phyloP scores from a whole-genome alignment of 2,888 invertebrate species.

The Deilephila porcellus region DNA sequence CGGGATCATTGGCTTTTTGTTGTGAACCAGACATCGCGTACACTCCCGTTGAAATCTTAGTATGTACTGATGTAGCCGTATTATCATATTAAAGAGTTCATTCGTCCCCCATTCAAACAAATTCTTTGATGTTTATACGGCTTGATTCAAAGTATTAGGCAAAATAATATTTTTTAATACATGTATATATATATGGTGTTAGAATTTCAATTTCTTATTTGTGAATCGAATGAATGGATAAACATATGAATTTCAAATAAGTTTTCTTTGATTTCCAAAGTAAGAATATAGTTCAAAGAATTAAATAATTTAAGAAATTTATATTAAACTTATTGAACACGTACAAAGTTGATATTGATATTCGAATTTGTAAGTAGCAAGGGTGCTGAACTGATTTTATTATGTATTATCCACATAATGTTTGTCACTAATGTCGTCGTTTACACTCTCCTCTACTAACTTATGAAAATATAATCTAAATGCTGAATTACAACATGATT shows the following conservation, averaged over 20 bases:
- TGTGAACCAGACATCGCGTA: conserved; percentile 53
- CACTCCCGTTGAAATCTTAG: conserved; percentile 41
- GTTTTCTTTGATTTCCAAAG: conserved; percentile 6
- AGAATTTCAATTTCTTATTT: not conserved
- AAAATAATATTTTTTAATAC: conserved; percentile 27
- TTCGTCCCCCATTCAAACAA: conserved; percentile 48
- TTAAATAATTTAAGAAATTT: not conserved
- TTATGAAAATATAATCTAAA: too few species aligned
- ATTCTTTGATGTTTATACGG: conserved; percentile 43
- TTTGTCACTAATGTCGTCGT: too few species aligned
- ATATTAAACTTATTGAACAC: too few species aligned
- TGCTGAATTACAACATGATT: too few species aligned
- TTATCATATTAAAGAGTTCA: conserved; percentile 48
- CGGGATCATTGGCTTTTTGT: conserved; percentile 49
- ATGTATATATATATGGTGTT: conserved; percentile 33
- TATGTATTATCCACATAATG: not conserved
- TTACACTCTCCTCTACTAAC: too few species aligned
- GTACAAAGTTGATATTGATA: too few species aligned
- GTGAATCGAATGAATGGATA: not conserved
- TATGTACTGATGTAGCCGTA: conserved; percentile 45
- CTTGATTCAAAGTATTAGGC: conserved; percentile 42
- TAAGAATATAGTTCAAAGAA: not conserved
- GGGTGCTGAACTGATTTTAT: not conserved
- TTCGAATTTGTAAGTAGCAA: not conserved
- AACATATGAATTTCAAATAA: not conserved